These are phyloP conservation scores for Mystacornis crossleyi DNA, from an alignment of 2,113 vertebrate species.

Conservation along the genomic window DNA sequence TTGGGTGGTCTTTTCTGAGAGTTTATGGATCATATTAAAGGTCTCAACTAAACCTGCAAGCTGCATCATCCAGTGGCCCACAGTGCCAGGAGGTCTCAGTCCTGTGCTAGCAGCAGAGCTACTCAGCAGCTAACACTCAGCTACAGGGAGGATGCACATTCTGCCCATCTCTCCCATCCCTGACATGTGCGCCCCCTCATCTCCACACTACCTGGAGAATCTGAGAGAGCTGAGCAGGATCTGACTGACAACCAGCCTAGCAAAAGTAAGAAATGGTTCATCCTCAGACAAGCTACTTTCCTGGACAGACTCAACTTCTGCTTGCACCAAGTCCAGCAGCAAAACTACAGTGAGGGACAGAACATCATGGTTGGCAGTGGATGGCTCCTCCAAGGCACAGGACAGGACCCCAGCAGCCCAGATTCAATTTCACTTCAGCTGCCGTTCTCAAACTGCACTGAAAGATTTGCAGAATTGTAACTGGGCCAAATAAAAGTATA, in stretches of 20 bases:
- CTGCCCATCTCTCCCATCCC: neutral
- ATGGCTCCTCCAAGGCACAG: neutral
- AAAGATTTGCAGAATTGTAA: neutral
- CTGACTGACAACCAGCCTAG: neutral
- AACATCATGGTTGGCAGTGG: neutral
- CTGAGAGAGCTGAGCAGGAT: neutral
- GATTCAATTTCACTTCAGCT: neutral
- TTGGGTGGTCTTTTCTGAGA: neutral
- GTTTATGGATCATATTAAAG: neutral
- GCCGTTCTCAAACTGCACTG: neutral
- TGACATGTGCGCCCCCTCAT: neutral
- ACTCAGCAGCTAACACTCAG: neutral
- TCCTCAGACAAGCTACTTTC: neutral
- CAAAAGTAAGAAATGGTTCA: neutral
- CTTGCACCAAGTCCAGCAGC: neutral
- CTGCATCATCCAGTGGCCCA: neutral
- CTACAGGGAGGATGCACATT: neutral
- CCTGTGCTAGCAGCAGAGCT: neutral
- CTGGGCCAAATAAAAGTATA: neutral
- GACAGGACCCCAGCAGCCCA: neutral
- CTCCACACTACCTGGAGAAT: neutral
- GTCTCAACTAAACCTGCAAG: neutral
- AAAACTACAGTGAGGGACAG: neutral
- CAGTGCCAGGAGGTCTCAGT: neutral
- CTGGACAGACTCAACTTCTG: neutral